Evolutionary conservation across 2,888 invertebrate genomes (phyloP).

Genomic region (Tenthredo mesomela): DNA sequence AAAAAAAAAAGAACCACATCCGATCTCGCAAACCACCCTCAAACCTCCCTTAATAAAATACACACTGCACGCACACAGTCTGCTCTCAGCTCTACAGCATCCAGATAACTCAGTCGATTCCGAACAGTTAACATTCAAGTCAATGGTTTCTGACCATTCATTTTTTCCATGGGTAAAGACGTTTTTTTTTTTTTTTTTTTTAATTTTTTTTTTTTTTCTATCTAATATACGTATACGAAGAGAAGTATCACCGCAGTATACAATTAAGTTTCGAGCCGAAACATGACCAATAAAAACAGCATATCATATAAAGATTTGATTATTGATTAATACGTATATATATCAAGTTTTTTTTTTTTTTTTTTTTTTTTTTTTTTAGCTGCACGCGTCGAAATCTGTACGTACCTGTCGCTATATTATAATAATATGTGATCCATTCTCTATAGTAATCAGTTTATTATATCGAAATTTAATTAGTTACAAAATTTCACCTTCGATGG

Average conservation of each 20-base stretch:
- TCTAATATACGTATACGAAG: neutral
- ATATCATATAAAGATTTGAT: conserved; percentile 57
- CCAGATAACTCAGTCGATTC: conserved; percentile 76
- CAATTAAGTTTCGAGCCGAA: conserved; percentile 27
- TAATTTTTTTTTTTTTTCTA: neutral
- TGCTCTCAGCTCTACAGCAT: conserved; percentile 71
- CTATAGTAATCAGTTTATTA: neutral
- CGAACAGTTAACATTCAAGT: conserved; percentile 69
- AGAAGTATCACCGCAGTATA: neutral
- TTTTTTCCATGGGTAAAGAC: neutral
- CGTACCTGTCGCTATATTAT: conserved; percentile 12
- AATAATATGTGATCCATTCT: neutral
- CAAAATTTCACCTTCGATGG: neutral
- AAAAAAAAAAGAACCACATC: neutral
- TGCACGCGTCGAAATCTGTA: neutral
- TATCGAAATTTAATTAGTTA: neutral
- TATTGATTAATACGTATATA: conserved; percentile 34
- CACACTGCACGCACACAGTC: conserved; percentile 64
- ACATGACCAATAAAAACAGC: conserved; percentile 57
- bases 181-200: neutral
- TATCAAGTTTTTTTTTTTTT: neutral
- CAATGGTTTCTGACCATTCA: neutral
- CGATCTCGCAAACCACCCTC: neutral
- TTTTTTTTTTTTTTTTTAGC: neutral
- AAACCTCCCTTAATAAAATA: conserved; percentile 49